Evolutionary conservation across 2,888 invertebrate genomes (phyloP).

Genomic region (Drosophila ezoana): DNA sequence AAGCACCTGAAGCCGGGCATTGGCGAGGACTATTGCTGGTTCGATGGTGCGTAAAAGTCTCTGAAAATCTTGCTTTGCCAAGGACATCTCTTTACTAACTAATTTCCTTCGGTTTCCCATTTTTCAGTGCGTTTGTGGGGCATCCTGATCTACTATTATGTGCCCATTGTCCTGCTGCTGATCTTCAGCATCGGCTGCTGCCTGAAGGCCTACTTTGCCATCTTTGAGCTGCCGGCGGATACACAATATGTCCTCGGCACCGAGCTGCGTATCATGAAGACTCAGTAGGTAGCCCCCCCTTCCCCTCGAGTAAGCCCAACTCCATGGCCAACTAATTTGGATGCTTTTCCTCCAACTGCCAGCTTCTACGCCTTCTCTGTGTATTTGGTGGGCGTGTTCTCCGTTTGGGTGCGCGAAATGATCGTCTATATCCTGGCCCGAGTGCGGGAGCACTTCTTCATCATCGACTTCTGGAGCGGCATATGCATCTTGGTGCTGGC

Average conservation of each 20-base stretch:
- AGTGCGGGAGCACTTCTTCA: conserved; percentile 73
- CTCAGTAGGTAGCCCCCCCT: conserved; percentile 62
- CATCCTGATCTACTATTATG: conserved; percentile 73
- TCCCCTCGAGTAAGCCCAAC: too few species aligned
- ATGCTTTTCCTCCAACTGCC: not conserved
- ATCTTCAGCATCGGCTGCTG: conserved; percentile 66
- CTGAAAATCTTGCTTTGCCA: too few species aligned
- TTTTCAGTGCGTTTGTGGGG: conserved; percentile 79
- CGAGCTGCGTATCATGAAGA: conserved; percentile 69
- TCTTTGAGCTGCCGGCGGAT: conserved; percentile 66
- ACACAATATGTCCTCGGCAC: conserved; percentile 67
- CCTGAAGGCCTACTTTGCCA: conserved; percentile 67
- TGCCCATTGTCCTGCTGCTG: conserved; percentile 69
- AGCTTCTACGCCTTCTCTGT: conserved; percentile 75
- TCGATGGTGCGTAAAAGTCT: conserved; percentile 56
- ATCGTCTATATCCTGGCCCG: conserved; percentile 75
- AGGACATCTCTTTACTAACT: too few species aligned
- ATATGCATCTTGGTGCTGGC: conserved; percentile 74
- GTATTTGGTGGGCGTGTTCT: conserved; percentile 69
- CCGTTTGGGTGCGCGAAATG: conserved; percentile 78
- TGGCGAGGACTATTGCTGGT: conserved; percentile 80
- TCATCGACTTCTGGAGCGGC: conserved; percentile 81
- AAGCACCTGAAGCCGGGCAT: conserved; percentile 77
- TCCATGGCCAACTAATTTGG: too few species aligned
- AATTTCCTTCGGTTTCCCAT: too few species aligned